Conservation (phyloP, 2,113 vertebrate genomes). For the Oceanites oceanicus region DNA sequence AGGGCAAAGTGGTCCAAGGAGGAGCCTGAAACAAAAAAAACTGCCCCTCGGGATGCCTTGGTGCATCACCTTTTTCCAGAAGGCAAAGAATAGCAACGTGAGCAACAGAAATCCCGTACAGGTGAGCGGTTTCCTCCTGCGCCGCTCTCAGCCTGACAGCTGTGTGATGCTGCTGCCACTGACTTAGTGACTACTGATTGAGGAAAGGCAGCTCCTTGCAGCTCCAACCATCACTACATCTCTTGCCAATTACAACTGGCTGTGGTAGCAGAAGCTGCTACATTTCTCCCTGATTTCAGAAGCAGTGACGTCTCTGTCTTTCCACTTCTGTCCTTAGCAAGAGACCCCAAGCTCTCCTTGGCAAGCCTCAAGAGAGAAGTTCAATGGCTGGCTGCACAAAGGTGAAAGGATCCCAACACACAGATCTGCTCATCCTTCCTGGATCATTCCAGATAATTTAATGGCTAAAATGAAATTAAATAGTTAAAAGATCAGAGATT, state of each 20-base stretch:
- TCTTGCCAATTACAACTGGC: neutral
- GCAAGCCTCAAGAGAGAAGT: neutral
- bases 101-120: neutral
- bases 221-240: neutral
- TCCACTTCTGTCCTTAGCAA: neutral
- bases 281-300: neutral
- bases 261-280: neutral
- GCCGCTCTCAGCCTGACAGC: neutral
- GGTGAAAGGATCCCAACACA: neutral
- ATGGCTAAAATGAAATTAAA: neutral
- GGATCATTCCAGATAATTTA: neutral
- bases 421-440: neutral
- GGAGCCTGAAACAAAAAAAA: neutral
- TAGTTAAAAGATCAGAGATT: neutral
- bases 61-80: neutral
- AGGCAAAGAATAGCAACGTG: neutral
- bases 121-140: neutral
- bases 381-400: neutral
- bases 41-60: rapidly evolving
- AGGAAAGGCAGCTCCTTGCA: neutral
- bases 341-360: neutral
- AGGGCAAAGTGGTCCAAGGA: neutral
- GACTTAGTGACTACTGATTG: neutral
- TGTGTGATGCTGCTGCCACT: neutral
- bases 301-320: neutral